These are phyloP conservation scores for Herminia tarsipennalis DNA, from an alignment of 2,888 invertebrate genomes.

Conservation along the genomic window DNA sequence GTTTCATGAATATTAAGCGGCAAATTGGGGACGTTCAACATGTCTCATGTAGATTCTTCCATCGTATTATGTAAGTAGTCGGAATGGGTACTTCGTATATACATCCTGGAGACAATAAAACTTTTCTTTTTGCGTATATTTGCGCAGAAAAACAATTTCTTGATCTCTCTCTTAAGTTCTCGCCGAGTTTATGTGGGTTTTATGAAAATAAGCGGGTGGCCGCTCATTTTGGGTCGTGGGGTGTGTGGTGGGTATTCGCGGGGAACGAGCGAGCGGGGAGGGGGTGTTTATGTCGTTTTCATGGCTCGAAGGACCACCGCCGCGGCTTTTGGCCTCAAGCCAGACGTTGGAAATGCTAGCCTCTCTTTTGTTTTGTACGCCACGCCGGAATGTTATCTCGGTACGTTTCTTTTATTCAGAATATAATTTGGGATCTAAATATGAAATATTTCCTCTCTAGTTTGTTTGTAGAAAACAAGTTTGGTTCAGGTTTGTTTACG, in stretches of 20 bases:
- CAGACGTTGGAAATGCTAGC: conserved; percentile 66
- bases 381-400: conserved; percentile 53
- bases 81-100: conserved; percentile 37
- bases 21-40: conserved; percentile 11
- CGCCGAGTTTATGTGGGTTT: conserved; percentile 76
- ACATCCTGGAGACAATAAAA: conserved; percentile 36
- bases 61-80: conserved; percentile 41
- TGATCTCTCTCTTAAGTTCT: conserved; percentile 65
- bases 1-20: conserved; percentile 29
- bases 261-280: conserved; percentile 46
- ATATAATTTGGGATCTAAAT: conserved; percentile 46
- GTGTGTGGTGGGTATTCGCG: conserved; percentile 41
- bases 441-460: conserved; percentile 33
- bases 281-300: conserved; percentile 78
- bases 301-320: conserved; percentile 65
- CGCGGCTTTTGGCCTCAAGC: conserved; percentile 73
- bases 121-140: conserved; percentile 49
- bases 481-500: background rate
- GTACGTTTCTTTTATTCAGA: conserved; percentile 51
- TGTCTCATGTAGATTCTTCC: conserved; percentile 26
- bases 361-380: conserved; percentile 69
- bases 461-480: conserved; percentile 10
- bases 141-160: conserved; percentile 66
- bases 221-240: conserved; percentile 79
- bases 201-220: conserved; percentile 83